Base-by-base conservation (phyloP, 2,888 invertebrate genomes). In the Athalia rosae region DNA sequence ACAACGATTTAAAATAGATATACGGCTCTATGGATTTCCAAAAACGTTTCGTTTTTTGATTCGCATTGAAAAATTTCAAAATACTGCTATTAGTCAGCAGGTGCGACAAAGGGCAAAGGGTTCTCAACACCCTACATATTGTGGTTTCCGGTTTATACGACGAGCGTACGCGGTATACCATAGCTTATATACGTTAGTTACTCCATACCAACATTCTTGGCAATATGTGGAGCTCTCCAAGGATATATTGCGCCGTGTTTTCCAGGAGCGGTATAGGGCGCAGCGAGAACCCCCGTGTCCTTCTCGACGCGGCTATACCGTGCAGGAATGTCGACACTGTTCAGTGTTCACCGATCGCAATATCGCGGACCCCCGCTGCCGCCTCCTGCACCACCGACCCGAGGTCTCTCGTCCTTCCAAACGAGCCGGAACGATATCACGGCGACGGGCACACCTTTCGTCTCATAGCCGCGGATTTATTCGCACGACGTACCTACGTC, bases 201-300 rank as follows among this genome's bases (percentile, higher is more conserved):
- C 28, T 28, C 28, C 28, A 28, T 63, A 71, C 43, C 45, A 67
- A 71, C 71, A 71, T 71, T 58, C 71, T 71, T 71, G 71, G 71
- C 71, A 71, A 71, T 71, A 71, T 71, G 71, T 71, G 71, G 71
- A 71, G 28, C 28, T 28, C 58, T 56, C 71, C 43, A 8, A 58
- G 43, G 71, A 71, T 71, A 71, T 71, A 71, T 71, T 71, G 71
- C 71, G 15, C 45, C 71, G 50, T 71, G 71, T 58, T 71, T 71
- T 71, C 71, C 56, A 8, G 43, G 3, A 58, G 56, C 56, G 15
- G 56, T 43, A 7, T 53, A 0, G 62, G 71, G 71, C 45, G 71
- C 56, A n/a, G 56, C n/a, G n/a, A n/a, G n/a, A n/a, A n/a, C 56
- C 13, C 69, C 8, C 11, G n/a, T 9, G 58, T 56, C 9, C 56